These are phyloP conservation scores for Leiothrix lutea DNA, from an alignment of 2,113 vertebrate species.

Conservation along the genomic window DNA sequence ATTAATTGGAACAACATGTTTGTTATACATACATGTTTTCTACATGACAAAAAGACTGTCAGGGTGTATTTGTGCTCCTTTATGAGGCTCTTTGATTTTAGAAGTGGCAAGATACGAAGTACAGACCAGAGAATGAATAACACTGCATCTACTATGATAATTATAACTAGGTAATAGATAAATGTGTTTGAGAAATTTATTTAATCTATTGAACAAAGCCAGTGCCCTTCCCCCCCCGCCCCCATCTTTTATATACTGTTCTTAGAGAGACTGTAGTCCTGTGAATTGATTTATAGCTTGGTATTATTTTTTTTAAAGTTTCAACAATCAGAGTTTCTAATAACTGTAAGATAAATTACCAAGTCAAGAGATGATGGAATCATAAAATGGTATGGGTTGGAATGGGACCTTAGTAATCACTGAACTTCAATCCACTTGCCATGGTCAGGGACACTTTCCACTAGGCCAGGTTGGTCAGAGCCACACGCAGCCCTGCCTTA, in stretches of 20 bases:
- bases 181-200: not conserved
- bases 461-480: not conserved
- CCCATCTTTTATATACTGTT: not conserved
- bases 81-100: not conserved
- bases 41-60: not conserved
- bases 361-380: not conserved
- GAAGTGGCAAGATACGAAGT: not conserved
- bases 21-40: not conserved
- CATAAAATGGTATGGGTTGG: not conserved
- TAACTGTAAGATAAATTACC: not conserved
- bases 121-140: not conserved
- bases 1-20: not conserved
- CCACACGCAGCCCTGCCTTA: rapidly evolving
- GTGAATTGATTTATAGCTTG: not conserved
- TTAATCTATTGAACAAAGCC: not conserved
- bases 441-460: not conserved
- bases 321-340: not conserved
- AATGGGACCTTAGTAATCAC: not conserved
- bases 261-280: not conserved
- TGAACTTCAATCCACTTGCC: not conserved
- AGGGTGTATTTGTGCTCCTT: not conserved
- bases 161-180: not conserved
- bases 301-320: not conserved
- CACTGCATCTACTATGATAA: not conserved
- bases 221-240: not conserved